Evolutionary conservation across 1,140 invertebrate genomes (phyloP), one percentile per base, ranked within the genome.

Genomic region (Onthophagus taurus): DNA sequence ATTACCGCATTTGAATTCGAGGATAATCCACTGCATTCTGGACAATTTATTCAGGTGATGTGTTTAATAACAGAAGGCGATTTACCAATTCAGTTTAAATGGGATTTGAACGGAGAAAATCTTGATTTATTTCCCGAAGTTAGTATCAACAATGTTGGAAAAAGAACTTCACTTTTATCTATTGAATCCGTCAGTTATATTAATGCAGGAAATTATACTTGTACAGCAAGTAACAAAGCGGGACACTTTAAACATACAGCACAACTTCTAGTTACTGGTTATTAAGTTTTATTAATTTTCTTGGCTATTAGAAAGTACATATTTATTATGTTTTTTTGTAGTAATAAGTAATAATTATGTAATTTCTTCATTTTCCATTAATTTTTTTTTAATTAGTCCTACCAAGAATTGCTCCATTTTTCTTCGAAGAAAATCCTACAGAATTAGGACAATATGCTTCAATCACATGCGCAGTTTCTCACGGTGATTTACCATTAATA

Each of bases 151-250:
- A 57, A 53, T 55, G 45, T 63, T 20, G 70, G 70, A 30, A 54
- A 54, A 50, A 45, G 65, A 35, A 60, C 55, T 44, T 63, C 60
- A 4, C 48, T 62, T 30, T 48, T 87, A 43, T 81, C 77, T 14
- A 85, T 88, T 47, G 80, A 85, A 49, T 77, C 80, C 11, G 80
- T 83, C 3, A 76, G 75, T 57, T 77, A 80, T 43, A 70, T 74
- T 46, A 79, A 85, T 64, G 76, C 75, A 50, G 85, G 84, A 29
- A 82, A 85, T 60, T 86, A 85, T 54, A 84, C 80, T 14, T 87
- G 85, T 57, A 72, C 73, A 14, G 88, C 84, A 12, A 78, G 74
- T 51, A 92, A 91, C 64, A 66, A 65, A 31, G 85, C 83, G 24
- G 85, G 85, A 33, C 68, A 71, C 23, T 76, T 76, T 26, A 77